A percentile compares a stretch with the other conserved stretches of the same genome.
Evolutionary conservation across 1,140 invertebrate species (phyloP).

Genomic region (Megathymus violae): DNA sequence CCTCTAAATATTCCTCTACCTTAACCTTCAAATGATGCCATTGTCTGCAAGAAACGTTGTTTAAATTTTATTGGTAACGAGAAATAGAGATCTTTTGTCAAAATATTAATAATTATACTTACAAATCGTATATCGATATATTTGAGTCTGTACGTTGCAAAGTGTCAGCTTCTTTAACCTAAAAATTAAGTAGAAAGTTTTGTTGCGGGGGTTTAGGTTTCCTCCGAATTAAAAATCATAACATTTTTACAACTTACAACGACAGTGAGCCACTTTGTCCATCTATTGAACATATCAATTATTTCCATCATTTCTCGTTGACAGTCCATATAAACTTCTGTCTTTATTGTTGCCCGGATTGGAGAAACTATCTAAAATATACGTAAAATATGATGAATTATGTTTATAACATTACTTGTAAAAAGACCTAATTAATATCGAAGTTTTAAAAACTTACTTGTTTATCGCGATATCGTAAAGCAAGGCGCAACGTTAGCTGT

Average conservation of each 20-base stretch:
- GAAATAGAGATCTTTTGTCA: background rate
- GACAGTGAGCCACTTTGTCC: conserved; percentile 68
- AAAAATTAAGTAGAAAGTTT: conserved; percentile 15
- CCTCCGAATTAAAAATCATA: background rate
- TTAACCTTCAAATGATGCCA: conserved; percentile 67
- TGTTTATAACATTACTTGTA: no score
- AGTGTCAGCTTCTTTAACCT: conserved; percentile 65
- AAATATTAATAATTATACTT: conserved; percentile 34
- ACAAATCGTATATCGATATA: conserved; percentile 43
- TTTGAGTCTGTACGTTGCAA: conserved; percentile 38
- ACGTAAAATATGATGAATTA: conserved; percentile 7
- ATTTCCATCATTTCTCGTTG: conserved; percentile 68
- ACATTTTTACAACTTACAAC: conserved; percentile 49
- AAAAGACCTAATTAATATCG: no score
- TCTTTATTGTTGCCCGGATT: conserved; percentile 54
- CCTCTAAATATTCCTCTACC: conserved; percentile 56
- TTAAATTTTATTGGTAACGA: conserved; percentile 4
- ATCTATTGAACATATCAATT: conserved; percentile 70
- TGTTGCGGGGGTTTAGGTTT: no score
- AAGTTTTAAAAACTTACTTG: conserved; percentile 44
- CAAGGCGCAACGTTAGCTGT: conserved; percentile 61
- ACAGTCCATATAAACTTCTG: conserved; percentile 56
- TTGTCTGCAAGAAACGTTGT: conserved; percentile 43
- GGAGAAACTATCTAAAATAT: conserved; percentile 61
- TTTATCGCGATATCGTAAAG: conserved; percentile 63